Base-by-base conservation (phyloP, 2,113 vertebrate genomes). In the Oncorhynchus nerka region DNA sequence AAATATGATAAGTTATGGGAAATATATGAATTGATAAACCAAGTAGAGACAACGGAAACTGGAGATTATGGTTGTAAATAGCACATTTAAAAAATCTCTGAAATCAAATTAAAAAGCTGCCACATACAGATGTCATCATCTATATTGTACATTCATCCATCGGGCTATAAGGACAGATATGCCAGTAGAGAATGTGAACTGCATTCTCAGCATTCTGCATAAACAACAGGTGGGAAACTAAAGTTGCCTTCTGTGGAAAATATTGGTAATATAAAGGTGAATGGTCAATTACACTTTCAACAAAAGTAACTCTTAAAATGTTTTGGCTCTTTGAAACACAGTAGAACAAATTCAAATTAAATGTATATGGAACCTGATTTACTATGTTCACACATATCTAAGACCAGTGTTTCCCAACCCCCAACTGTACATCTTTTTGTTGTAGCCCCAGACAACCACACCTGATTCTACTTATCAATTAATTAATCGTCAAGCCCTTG, bases 71-170 rank as follows among this genome's bases (percentile, higher is more conserved):
- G 55, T 85, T 72, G 26, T 81, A 85, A 85, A 88, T 83, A 85
- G 85, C 78, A 84, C 84, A 77, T 88, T 88, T 87, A 83, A 81
- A 86, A 84, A 72, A 84, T 76, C 85, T 90, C 78, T 83, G 71
- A 90, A 89, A 90, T 82, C 71, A 83, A 79, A 90, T 82, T 83
- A 76, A 85, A 88, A 90, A 90, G 90, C 93, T 94, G 93, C 92
- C 87, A 86, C 89, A 84, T 90, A 90, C 86, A 87, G 81, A 84
- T 87, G 76, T 89, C 72, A 91, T 86, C 84, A 90, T 87, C 79
- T 90, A 87, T 91, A 86, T 87, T 87, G 92, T 94, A 94, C 94
- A 94, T 94, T 94, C 93, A 93, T 92, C 86, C 87, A 90, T 92
- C 84, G 87, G 90, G 88, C 88, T 88, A 85, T 84, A 88, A 88